Percentiles rank a stretch among this genome's conserved stretches.
phyloP scores from a whole-genome alignment of 2,113 vertebrate species.

The Spea bombifrons region DNA sequence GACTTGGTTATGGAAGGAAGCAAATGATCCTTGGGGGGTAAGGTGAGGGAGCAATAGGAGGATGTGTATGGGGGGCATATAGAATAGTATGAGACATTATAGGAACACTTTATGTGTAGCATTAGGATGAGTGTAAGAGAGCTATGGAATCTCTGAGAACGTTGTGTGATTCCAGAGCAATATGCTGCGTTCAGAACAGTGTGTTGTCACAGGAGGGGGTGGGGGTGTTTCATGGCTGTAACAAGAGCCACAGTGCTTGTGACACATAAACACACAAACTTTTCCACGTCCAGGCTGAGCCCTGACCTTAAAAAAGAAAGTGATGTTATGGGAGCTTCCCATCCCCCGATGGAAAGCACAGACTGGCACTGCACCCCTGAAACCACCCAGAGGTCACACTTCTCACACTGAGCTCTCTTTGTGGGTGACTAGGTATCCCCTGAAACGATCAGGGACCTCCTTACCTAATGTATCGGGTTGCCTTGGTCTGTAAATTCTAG shows the following conservation, averaged over 20 bases:
- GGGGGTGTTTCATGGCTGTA: slow-evolving; percentile 5
- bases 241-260: slow-evolving; percentile 1
- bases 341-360: neutral
- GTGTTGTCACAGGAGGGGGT: neutral
- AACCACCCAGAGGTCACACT: neutral
- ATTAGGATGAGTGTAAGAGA: too few species aligned
- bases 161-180: too few species aligned
- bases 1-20: neutral
- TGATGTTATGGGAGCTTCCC: neutral
- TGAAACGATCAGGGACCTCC: too few species aligned
- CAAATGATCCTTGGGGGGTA: neutral
- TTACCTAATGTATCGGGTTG: too few species aligned
- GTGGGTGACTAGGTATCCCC: too few species aligned
- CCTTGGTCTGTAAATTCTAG: too few species aligned
- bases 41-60: neutral
- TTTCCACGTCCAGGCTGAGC: neutral
- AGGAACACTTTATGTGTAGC: too few species aligned
- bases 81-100: too few species aligned
- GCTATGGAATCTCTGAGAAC: too few species aligned
- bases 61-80: too few species aligned
- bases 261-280: neutral
- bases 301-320: slow-evolving; percentile 36
- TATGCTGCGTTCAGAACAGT: too few species aligned
- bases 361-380: neutral
- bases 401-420: too few species aligned